Evolutionary conservation across 2,888 invertebrate genomes (phyloP), one percentile per base, ranked within the genome.

Genomic region (Eulithis prunata): DNA sequence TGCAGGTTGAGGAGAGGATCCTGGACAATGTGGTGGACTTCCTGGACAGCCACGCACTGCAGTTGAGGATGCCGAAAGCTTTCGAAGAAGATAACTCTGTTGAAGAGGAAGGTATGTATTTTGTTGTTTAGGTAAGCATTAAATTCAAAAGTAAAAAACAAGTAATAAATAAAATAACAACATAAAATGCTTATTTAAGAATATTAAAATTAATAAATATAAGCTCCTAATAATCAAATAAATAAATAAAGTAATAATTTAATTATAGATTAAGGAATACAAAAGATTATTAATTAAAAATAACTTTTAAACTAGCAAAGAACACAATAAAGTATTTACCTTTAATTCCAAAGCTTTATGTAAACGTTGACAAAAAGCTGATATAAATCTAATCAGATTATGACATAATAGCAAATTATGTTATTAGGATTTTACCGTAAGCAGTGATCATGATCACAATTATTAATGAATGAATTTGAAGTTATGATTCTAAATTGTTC

Each of bases 1-100:
- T 82, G 52, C 86, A 85, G 68, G 81, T 93, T 0, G 93, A 92
- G 78, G 93, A 93, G 54, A 88, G 93, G 68, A 92, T 93, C 53
- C 76, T 92, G 83, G 93, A 93, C 53, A 92, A 92, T 46, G 83
- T 93, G 0, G 86, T 91, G 0, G 92, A 93, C 75, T 92, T 93
- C 79, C 72, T 93, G 11, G 93, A 93, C 64, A 88, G 80, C 66
- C 92, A 92, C 64, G 89, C 88, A 1, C 72, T 93, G 4, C 90
- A 90, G 72, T 76, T 93, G 11, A 90, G 93, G 73, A 91, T 93
- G 91, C 93, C 93, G 0, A 92, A 87, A 69, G 82, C 88, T 11
- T 88, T 91, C 32, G 86, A 86, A 75, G 92, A 93, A 46, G 91
- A 92, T 43, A 91, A 91, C 75, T 83, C 89, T 0, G 79, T 91